A percentile compares a stretch with the other conserved stretches of the same genome.
These are phyloP conservation scores for Muscina levida DNA, from an alignment of 2,888 invertebrate genomes.

Conservation along the genomic window DNA sequence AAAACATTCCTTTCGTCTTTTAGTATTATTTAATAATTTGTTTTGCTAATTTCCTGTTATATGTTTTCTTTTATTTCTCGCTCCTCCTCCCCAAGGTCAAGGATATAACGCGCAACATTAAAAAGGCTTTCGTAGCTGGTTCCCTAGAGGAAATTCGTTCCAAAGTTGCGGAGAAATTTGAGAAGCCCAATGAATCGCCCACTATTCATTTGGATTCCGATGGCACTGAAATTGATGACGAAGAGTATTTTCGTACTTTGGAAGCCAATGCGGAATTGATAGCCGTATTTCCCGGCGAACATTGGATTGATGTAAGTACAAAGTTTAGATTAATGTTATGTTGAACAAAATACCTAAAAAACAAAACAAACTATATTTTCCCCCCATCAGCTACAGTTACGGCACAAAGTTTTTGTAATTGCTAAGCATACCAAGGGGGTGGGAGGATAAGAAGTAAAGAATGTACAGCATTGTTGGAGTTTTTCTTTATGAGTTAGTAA, in stretches of 20 bases:
- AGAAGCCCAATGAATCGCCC: conserved; percentile 83
- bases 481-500: too few relatives aligned
- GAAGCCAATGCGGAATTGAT: conserved; percentile 93
- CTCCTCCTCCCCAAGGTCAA: conserved; percentile 74
- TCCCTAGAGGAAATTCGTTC: conserved; percentile 89
- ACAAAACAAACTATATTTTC: too few relatives aligned
- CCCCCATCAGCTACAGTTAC: too few relatives aligned
- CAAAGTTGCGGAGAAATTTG: conserved; percentile 88
- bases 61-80: not conserved
- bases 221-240: conserved; percentile 97
- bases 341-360: too few relatives aligned
- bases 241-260: conserved; percentile 95
- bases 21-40: not conserved
- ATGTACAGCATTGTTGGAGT: too few relatives aligned
- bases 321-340: not conserved
- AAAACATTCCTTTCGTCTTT: too few relatives aligned
- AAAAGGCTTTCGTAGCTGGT: conserved; percentile 90
- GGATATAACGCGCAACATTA: conserved; percentile 88
- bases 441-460: too few relatives aligned
- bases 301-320: conserved; percentile 83
- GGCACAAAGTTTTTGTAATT: too few relatives aligned
- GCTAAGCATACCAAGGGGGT: too few relatives aligned
- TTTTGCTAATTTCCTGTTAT: not conserved
- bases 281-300: conserved; percentile 88
- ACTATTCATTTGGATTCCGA: conserved; percentile 94